Percentiles rank a stretch among this genome's conserved stretches.
Evolutionary conservation across 2,113 vertebrate species (phyloP).

Genomic region (Prolemur simus): DNA sequence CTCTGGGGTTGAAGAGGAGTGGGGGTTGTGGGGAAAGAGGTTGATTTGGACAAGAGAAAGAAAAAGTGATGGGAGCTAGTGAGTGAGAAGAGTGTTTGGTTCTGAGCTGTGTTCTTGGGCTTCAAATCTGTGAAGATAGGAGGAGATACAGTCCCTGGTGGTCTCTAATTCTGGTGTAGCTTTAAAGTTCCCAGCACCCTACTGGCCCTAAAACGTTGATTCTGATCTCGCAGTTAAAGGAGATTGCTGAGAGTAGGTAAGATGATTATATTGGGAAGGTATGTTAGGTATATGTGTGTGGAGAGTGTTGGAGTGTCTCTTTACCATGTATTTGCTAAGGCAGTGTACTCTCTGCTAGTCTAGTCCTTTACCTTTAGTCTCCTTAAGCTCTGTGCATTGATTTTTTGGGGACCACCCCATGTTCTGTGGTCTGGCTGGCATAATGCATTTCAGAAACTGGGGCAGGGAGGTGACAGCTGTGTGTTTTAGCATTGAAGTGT

Average conservation of each 20-base stretch:
- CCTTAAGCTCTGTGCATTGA: background rate
- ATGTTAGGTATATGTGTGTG: background rate
- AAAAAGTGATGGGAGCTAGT: slow-evolving; percentile 40
- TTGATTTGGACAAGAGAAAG: slow-evolving; percentile 45
- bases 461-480: slow-evolving; percentile 72
- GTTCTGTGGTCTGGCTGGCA: background rate
- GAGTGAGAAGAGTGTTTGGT: slow-evolving; percentile 17
- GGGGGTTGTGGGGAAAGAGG: slow-evolving; percentile 24
- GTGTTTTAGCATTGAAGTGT: slow-evolving; percentile 67
- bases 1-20: slow-evolving; percentile 5
- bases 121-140: slow-evolving; percentile 17
- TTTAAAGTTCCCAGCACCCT: slow-evolving; percentile 18
- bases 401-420: background rate
- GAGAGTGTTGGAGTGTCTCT: background rate
- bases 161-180: slow-evolving; percentile 4
- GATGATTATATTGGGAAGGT: background rate
- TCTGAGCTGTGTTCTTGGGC: background rate
- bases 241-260: background rate
- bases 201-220: background rate
- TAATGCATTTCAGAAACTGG: slow-evolving; percentile 65
- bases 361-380: background rate
- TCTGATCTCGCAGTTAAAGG: slow-evolving; percentile 29
- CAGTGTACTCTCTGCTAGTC: background rate
- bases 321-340: background rate
- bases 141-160: background rate